A percentile compares a stretch with the other conserved stretches of the same genome.
phyloP scores from a whole-genome alignment of 2,797 vertebrate species.

The Gymnodraco acuticeps region DNA sequence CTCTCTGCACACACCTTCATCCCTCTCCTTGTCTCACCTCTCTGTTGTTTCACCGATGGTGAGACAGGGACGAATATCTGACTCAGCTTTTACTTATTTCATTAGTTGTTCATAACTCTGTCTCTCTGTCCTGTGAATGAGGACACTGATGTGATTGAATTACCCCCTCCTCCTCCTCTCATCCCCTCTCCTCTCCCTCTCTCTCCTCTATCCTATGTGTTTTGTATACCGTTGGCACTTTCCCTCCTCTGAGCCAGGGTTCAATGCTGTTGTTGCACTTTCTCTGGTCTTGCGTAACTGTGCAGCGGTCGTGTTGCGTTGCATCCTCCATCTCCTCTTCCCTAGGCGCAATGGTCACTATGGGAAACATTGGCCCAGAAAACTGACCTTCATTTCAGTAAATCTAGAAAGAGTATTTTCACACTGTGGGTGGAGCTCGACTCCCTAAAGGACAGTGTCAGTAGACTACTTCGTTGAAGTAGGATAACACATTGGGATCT shows the following conservation, averaged over 20 bases:
- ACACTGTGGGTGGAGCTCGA: constrained; percentile 8
- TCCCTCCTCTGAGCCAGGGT: constrained; percentile 62
- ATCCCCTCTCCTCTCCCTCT: constrained; percentile 25
- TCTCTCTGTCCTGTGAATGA: constrained; percentile 70
- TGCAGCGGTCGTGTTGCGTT: constrained; percentile 62
- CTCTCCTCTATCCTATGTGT: constrained; percentile 28
- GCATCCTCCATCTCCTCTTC: constrained; percentile 65
- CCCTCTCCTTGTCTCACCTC: constrained; percentile 33
- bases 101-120: constrained; percentile 74
- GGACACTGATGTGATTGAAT: constrained; percentile 78
- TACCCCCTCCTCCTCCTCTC: constrained; percentile 46
- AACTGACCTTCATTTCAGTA: constrained; percentile 73
- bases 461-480: constrained; percentile 59
- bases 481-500: constrained; percentile 33
- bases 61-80: constrained; percentile 63
- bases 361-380: constrained; percentile 76
- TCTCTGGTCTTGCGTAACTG: constrained; percentile 71
- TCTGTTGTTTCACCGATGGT: constrained; percentile 34
- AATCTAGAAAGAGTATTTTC: constrained; percentile 61
- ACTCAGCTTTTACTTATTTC: constrained; percentile 79
- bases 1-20: constrained; percentile 24
- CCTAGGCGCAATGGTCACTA: constrained; percentile 69
- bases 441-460: constrained; percentile 51
- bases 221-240: constrained; percentile 70
- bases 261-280: constrained; percentile 78